Evolutionary conservation across 2,888 invertebrate genomes (phyloP), one percentile per base, ranked within the genome.

Genomic region (Phyllotreta cruciferae): DNA sequence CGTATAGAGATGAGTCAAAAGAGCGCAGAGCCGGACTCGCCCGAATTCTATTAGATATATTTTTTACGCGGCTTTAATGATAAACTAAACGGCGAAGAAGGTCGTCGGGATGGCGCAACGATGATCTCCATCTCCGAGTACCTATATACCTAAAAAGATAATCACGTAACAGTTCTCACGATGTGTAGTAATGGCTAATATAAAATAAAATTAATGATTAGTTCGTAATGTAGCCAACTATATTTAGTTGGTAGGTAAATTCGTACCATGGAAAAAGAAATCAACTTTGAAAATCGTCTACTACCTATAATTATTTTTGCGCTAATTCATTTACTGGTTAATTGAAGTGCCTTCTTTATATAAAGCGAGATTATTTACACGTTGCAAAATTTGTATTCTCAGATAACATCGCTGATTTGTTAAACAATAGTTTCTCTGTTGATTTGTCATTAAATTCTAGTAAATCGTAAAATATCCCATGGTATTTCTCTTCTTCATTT

Each of bases 131-230:
- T 44, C 44, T 44, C 44, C 35, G 6, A n/a, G 4, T 37, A 37
- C 52, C 52, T 37, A 11, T 37, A 3, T 52, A 37, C 52, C 52
- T 37, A 11, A 52, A 52, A 52, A 52, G 52, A 37, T 52, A 49
- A 49, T 52, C 60, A 67, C 63, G 63, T 61, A 65, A 65, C 53
- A 60, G 65, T 67, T 67, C 67, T 56, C 67, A 67, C 67, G 67
- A 47, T 56, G 36, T 67, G 58, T 36, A 45, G 65, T 57, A 67
- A 67, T 56, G 11, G 10, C 13, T 62, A 60, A 62, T 66, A 53
- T 58, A 52, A 58, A 52, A 52, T 58, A 57, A 57, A 49, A 50
- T 57, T 58, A 52, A 58, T 58, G 52, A 58, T 58, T 35, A 42
- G 52, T 50, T 52, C 38, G 8, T 9, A 36, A 42, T 60, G 44